These are phyloP conservation scores for Cataglyphis livida DNA, from an alignment of 2,888 invertebrate species.

Conservation along the genomic window DNA sequence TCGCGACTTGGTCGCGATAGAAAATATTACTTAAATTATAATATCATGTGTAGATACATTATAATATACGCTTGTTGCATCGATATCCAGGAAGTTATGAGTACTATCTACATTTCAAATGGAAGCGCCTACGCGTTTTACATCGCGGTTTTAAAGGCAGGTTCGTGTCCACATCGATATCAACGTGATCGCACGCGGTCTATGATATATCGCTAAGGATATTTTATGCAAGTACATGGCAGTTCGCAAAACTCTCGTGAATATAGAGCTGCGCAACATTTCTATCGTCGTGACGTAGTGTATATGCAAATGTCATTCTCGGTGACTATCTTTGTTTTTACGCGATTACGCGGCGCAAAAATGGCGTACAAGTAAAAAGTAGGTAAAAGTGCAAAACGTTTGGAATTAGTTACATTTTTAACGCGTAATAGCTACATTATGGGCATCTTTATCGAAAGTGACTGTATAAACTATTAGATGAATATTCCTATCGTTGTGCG, in stretches of 20 bases:
- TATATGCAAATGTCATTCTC: constrained; percentile 27
- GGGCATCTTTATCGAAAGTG: neutral
- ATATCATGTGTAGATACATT: constrained; percentile 11
- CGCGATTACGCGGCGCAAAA: neutral
- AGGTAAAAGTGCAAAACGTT: constrained; percentile 2
- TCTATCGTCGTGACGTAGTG: neutral
- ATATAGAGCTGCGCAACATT: constrained; percentile 17
- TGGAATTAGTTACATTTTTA: constrained; percentile 12
- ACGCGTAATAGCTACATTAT: constrained; percentile 29
- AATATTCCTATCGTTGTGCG: neutral
- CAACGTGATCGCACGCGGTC: constrained; percentile 34
- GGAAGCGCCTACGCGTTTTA: constrained; percentile 25
- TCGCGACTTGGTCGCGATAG: neutral
- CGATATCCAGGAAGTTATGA: constrained; percentile 42
- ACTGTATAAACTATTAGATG: neutral
- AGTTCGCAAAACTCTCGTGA: constrained; percentile 35
- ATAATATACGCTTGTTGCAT: constrained; percentile 20
- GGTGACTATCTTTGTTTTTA: constrained; percentile 45
- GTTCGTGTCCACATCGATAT: constrained; percentile 37
- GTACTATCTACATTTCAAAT: constrained; percentile 48
- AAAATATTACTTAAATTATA: constrained; percentile 31
- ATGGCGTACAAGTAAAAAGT: neutral
- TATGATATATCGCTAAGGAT: constrained; percentile 25
- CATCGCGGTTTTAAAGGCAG: constrained; percentile 14
- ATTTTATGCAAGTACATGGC: constrained; percentile 39